A percentile compares a stretch with the other conserved stretches of the same genome.
Conservation (phyloP, 2,797 vertebrate species). For the Lepidocolaptes lacrymiger region DNA sequence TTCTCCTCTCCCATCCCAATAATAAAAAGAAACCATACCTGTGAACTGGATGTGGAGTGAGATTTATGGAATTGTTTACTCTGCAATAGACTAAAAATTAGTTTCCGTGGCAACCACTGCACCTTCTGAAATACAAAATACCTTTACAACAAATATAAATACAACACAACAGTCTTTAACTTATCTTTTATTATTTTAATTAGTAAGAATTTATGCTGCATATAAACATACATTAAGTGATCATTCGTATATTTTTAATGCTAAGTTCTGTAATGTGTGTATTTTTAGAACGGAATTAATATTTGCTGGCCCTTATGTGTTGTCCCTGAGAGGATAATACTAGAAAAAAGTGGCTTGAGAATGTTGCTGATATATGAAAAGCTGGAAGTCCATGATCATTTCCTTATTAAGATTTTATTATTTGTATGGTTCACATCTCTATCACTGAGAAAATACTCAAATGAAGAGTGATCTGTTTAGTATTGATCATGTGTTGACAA, state of each 20-base stretch:
- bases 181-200: not conserved
- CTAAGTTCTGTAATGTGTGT: not conserved
- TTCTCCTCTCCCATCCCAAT: not conserved
- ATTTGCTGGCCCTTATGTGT: not conserved
- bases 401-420: not conserved
- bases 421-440: not conserved
- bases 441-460: not conserved
- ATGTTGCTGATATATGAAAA: not conserved
- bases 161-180: not conserved
- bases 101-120: slow-evolving; percentile 57
- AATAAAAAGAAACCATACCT: slow-evolving; percentile 39
- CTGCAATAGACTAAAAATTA: slow-evolving; percentile 55
- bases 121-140: slow-evolving; percentile 27
- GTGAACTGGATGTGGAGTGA: slow-evolving; percentile 17
- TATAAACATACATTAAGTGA: not conserved
- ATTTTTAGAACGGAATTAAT: slow-evolving; percentile 5
- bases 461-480: not conserved
- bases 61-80: slow-evolving; percentile 61
- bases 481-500: not conserved
- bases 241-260: not conserved
- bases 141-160: slow-evolving; percentile 14
- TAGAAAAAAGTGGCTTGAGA: not conserved
- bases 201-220: not conserved
- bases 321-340: not conserved
- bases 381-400: not conserved